phyloP scores from a whole-genome alignment of 2,888 invertebrate species.

The Myopa tessellatipennis region DNA sequence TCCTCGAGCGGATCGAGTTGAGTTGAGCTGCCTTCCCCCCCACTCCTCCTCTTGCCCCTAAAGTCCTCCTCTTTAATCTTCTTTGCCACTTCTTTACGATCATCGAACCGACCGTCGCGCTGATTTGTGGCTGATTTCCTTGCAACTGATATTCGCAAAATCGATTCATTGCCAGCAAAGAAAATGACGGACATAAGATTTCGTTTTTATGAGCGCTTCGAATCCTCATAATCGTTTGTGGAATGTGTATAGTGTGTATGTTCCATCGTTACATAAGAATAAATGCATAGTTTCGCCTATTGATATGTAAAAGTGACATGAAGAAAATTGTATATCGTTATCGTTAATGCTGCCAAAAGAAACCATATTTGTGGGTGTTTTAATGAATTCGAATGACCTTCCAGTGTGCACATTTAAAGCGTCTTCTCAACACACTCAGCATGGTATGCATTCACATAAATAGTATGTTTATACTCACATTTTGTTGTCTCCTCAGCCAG shows the following conservation, averaged over 20 bases:
- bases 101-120: background rate
- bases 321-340: background rate
- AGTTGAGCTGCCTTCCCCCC: background rate
- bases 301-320: too few species aligned
- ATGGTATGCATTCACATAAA: too few species aligned
- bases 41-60: background rate
- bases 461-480: too few species aligned
- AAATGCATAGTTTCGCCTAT: background rate
- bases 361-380: background rate
- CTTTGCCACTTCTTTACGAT: background rate
- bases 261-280: background rate
- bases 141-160: slow-evolving; percentile 21
- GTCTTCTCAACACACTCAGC: too few species aligned
- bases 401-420: background rate
- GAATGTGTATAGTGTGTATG: background rate
- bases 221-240: background rate
- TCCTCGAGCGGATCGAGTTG: background rate
- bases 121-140: slow-evolving; percentile 4
- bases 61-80: background rate
- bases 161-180: background rate
- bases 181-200: slow-evolving; percentile 19
- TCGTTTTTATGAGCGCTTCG: background rate
- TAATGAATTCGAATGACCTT: slow-evolving; percentile 18
- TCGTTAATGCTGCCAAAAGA: background rate
- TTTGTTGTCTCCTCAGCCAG: too few species aligned